phyloP scores from a whole-genome alignment of 2,888 invertebrate genomes.

The Eucera pruinosa region DNA sequence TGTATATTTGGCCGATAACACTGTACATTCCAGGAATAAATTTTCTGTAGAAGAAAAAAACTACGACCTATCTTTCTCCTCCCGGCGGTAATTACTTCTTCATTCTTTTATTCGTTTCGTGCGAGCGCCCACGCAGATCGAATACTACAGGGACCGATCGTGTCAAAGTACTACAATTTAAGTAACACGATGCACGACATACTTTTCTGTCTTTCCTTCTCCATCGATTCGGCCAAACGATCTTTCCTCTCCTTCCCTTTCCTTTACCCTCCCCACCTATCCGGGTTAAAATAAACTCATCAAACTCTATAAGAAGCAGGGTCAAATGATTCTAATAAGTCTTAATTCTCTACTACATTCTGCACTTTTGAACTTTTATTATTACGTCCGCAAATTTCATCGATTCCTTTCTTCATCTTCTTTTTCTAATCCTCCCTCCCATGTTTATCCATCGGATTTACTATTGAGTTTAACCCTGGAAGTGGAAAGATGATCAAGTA shows the following conservation, averaged over 20 bases:
- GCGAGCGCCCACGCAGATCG: slow-evolving; percentile 63
- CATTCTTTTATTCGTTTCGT: slow-evolving; percentile 43
- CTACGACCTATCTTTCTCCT: neutral
- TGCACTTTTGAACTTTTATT: slow-evolving; percentile 66
- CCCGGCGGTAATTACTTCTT: slow-evolving; percentile 25
- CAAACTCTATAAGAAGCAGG: slow-evolving; percentile 72
- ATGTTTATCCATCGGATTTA: too few relatives aligned
- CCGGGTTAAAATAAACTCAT: slow-evolving; percentile 73
- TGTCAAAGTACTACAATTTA: slow-evolving; percentile 73
- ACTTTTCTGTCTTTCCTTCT: slow-evolving; percentile 53
- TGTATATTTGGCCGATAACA: slow-evolving; percentile 26
- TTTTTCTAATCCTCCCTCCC: neutral
- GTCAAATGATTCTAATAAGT: slow-evolving; percentile 81
- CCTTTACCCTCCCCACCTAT: slow-evolving; percentile 48
- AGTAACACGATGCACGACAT: slow-evolving; percentile 64
- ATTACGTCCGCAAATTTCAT: slow-evolving; percentile 50
- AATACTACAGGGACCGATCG: slow-evolving; percentile 53
- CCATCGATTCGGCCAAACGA: slow-evolving; percentile 43
- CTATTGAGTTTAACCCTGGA: too few relatives aligned
- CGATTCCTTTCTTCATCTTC: neutral
- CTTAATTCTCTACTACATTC: slow-evolving; percentile 73
- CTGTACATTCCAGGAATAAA: slow-evolving; percentile 51
- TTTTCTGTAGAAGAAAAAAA: slow-evolving; percentile 5
- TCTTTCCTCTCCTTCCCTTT: slow-evolving; percentile 51
- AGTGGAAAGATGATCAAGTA: too few relatives aligned